A percentile compares a stretch with the other conserved stretches of the same genome.
Evolutionary conservation across 2,888 invertebrate genomes (phyloP).

Genomic region (Gari tellinella): DNA sequence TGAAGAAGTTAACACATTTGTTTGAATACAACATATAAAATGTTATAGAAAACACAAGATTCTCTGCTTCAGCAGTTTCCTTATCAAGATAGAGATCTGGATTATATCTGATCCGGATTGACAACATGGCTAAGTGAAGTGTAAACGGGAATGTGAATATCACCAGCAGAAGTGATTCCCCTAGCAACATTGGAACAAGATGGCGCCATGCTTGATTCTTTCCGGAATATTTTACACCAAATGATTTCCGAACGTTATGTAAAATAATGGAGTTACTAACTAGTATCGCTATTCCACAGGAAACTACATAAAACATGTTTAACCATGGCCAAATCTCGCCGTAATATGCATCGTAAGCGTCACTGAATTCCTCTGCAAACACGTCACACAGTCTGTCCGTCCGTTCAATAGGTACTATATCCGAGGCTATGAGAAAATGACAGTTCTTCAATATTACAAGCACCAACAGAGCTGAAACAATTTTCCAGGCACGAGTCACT

Average conservation of each 20-base stretch:
- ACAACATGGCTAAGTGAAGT: slow-evolving; percentile 58
- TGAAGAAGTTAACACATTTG: slow-evolving; percentile 74
- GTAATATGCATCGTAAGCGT: slow-evolving; percentile 62
- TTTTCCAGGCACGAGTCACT: slow-evolving; percentile 65
- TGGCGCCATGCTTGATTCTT: slow-evolving; percentile 50
- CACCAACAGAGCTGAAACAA: slow-evolving; percentile 37
- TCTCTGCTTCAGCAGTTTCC: slow-evolving; percentile 50
- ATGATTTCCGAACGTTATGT: slow-evolving; percentile 60
- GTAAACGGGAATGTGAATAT: slow-evolving; percentile 73
- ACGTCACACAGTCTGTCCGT: slow-evolving; percentile 71
- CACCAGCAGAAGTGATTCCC: slow-evolving; percentile 68
- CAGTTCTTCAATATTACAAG: slow-evolving; percentile 69
- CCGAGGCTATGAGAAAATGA: slow-evolving; percentile 65
- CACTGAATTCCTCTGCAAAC: slow-evolving; percentile 41
- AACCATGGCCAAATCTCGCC: slow-evolving; percentile 70
- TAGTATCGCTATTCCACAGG: slow-evolving; percentile 66
- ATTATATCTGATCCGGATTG: slow-evolving; percentile 54
- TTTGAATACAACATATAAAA: slow-evolving; percentile 75
- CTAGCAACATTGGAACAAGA: slow-evolving; percentile 70
- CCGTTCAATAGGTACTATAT: slow-evolving; percentile 61
- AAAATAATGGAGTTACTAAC: slow-evolving; percentile 70
- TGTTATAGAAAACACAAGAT: slow-evolving; percentile 68
- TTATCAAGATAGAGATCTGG: slow-evolving; percentile 56
- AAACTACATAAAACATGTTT: slow-evolving; percentile 59
- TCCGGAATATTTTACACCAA: slow-evolving; percentile 32